phyloP scores from a whole-genome alignment of 2,113 vertebrate species.

The Scolopax mira region DNA sequence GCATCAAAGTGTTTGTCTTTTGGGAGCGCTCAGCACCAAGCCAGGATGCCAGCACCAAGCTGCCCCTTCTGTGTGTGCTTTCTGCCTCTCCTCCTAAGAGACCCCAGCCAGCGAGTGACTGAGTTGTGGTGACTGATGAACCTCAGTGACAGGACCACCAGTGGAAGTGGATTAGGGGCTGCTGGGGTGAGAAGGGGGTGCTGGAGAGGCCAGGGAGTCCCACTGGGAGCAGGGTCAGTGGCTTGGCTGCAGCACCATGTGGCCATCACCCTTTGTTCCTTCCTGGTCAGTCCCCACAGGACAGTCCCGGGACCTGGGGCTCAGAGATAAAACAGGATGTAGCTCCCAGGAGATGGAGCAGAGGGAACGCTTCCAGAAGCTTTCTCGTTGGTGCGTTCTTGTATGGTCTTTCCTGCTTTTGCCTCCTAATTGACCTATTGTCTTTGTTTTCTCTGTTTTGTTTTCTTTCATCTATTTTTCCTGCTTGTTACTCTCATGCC shows the following conservation, averaged over 20 bases:
- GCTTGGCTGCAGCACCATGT: not conserved
- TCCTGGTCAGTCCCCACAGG: not conserved
- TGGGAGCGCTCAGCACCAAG: not conserved
- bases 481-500: not conserved
- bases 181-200: not conserved
- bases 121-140: not conserved
- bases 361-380: not conserved
- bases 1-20: not conserved
- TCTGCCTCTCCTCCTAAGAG: not conserved
- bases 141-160: not conserved
- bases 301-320: not conserved
- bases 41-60: too few relatives aligned
- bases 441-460: not conserved
- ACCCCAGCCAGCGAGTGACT: not conserved
- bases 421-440: not conserved
- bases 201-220: not conserved
- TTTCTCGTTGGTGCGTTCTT: not conserved
- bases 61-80: not conserved
- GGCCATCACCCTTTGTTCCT: not conserved
- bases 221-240: not conserved
- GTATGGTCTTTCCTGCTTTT: not conserved
- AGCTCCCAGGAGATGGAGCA: not conserved
- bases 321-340: not conserved
- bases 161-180: not conserved
- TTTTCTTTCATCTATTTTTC: not conserved